Percentiles rank a stretch among this genome's conserved stretches.
Conservation (phyloP, 2,797 vertebrate genomes). For the Spinus pinus region DNA sequence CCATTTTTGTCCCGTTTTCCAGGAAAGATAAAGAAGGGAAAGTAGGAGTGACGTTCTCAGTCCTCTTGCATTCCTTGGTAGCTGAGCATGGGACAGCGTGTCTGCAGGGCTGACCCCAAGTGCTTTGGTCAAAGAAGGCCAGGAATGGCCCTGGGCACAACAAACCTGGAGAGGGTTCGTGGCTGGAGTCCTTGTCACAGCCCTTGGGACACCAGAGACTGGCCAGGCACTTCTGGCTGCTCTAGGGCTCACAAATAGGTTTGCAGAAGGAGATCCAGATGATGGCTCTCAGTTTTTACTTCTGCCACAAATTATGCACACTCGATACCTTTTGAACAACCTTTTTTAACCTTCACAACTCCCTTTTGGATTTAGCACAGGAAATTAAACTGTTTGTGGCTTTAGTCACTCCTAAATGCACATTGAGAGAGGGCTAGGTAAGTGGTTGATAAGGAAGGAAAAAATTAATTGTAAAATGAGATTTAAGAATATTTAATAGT, state of each 20-base stretch:
- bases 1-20: neutral
- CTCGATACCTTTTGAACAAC: neutral
- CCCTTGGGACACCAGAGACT: neutral
- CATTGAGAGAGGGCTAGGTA: neutral
- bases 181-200: neutral
- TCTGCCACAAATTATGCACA: accelerated
- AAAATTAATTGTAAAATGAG: neutral
- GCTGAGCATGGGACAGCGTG: neutral
- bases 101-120: neutral
- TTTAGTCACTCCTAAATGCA: neutral
- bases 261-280: neutral
- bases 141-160: neutral
- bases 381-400: neutral
- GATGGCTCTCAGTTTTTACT: neutral
- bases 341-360: neutral
- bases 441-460: neutral
- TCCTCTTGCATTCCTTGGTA: neutral
- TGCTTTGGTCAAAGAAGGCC: neutral
- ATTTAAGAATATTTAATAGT: neutral
- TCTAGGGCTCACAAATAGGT: neutral
- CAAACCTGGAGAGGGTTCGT: neutral
- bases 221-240: neutral
- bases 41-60: neutral
- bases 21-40: neutral
- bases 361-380: neutral